Base-by-base conservation (phyloP, 1,140 invertebrate genomes). In the Drosophila seguyi region DNA sequence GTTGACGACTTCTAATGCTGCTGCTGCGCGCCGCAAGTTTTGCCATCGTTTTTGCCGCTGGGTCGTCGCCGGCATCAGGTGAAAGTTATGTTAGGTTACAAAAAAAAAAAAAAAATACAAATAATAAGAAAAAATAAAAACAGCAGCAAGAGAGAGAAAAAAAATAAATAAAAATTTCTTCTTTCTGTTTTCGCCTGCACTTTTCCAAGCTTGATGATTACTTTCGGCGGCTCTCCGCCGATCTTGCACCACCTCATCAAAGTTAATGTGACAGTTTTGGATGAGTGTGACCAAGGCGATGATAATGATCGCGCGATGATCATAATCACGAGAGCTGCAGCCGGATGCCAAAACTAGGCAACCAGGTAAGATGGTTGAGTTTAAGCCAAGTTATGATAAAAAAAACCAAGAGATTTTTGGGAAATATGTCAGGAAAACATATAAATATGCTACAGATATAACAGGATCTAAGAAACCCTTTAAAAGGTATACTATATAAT, bases 231-330 rank as follows among this genome's bases (percentile, higher is more conserved):
- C 69, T 62, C 61, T 48, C 39, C 67, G 47, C 20, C 58, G 58
- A 56, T 73, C 71, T 65, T 69, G 60, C 75, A 71, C 73, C 82
- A 85, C 75, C 79, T 87, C 79, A 87, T 86, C 84, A 83, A 79
- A 79, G 66, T 86, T 83, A 86, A 86, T 86, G 83, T 87, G 84
- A 87, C 83, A 86, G 79, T 88, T 83, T 78, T 86, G 66, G 79
- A 71, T 60, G 60, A 61, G 55, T 50, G 55, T 56, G 73, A 74
- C 68, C 42, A 61, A 34, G 57, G 45, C 36, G 48, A 72, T 56
- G 71, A 74, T 71, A 41, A 72, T 58, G 68, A 45, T 48, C 22
- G 25, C n/a, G 34, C 14, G 50, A 58, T 45, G 39, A 67, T 48
- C 18, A 56, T 20, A 31, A 57, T 52, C 63, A 61, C 16, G 18